phyloP scores from a whole-genome alignment of 1,140 invertebrate genomes.

The Parapsyche elsis region DNA sequence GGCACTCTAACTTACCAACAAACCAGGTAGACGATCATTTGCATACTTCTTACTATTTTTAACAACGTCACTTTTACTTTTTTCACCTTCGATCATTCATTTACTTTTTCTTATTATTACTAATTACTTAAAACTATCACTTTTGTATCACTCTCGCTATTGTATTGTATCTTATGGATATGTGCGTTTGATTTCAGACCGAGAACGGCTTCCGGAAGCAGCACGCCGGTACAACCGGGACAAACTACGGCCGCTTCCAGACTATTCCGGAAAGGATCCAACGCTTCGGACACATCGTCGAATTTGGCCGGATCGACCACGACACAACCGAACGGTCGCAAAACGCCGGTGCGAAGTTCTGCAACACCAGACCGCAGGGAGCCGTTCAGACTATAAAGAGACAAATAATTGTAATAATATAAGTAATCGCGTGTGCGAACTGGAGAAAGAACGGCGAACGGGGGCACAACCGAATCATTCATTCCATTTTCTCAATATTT shows the following conservation, averaged over 20 bases:
- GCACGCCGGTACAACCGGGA: constrained; percentile 74
- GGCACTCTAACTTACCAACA: constrained; percentile 49
- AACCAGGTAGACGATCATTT: constrained; percentile 46
- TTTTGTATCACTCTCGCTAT: no score
- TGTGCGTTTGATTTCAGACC: constrained; percentile 65
- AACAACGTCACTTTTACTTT: constrained; percentile 15
- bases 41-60: constrained; percentile 12
- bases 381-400: constrained; percentile 63
- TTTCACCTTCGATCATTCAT: constrained; percentile 41
- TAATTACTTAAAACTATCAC: no score
- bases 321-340: constrained; percentile 62
- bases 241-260: constrained; percentile 71
- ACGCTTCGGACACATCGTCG: constrained; percentile 75
- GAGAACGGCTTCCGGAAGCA: constrained; percentile 76
- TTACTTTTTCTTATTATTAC: constrained; percentile 52
- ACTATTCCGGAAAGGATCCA: constrained; percentile 74
- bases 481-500: constrained; percentile 12
- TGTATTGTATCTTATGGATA: constrained; percentile 42
- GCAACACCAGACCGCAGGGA: constrained; percentile 65
- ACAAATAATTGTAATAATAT: not conserved
- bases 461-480: constrained; percentile 18
- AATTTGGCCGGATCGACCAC: constrained; percentile 59
- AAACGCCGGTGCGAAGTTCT: constrained; percentile 60
- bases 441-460: constrained; percentile 1
- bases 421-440: not conserved